A percentile compares a stretch with the other conserved stretches of the same genome.
phyloP scores from a whole-genome alignment of 2,113 vertebrate genomes.

The Pelecanoides urinatrix region DNA sequence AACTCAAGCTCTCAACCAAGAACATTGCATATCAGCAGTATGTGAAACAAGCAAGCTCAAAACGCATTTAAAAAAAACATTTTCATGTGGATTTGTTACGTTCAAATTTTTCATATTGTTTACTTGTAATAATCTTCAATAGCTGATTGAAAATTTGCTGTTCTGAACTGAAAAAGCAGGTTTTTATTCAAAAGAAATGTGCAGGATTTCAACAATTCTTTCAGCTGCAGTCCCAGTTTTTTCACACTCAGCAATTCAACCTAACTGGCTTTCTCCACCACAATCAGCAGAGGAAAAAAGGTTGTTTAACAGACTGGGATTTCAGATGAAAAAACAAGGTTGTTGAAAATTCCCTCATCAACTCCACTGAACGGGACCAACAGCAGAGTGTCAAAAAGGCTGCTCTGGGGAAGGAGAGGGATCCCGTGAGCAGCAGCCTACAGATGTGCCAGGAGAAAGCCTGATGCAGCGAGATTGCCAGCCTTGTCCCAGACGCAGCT shows the following conservation, averaged over 20 bases:
- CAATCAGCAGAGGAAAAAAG: background rate
- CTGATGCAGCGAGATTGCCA: background rate
- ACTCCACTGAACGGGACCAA: background rate
- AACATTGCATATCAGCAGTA: background rate
- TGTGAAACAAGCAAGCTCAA: background rate
- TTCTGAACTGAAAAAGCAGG: background rate
- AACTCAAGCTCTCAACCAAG: background rate
- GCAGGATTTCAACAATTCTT: background rate
- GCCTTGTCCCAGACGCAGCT: background rate
- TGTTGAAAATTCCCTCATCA: background rate
- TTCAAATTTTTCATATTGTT: background rate
- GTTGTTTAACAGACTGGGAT: background rate
- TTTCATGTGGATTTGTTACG: background rate
- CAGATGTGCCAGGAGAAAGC: background rate
- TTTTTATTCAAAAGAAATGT: background rate
- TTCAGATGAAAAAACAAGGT: background rate
- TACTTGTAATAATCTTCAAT: background rate
- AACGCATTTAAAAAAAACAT: background rate
- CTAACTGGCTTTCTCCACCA: background rate
- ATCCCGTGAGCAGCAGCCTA: fast-evolving
- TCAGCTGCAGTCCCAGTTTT: background rate
- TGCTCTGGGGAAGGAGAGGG: background rate
- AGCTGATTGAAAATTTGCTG: background rate
- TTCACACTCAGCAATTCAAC: background rate
- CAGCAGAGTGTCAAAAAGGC: background rate